Percentiles rank a stretch among this genome's conserved stretches.
Evolutionary conservation across 2,888 invertebrate genomes (phyloP).

Genomic region (Polylopha cassiicola): DNA sequence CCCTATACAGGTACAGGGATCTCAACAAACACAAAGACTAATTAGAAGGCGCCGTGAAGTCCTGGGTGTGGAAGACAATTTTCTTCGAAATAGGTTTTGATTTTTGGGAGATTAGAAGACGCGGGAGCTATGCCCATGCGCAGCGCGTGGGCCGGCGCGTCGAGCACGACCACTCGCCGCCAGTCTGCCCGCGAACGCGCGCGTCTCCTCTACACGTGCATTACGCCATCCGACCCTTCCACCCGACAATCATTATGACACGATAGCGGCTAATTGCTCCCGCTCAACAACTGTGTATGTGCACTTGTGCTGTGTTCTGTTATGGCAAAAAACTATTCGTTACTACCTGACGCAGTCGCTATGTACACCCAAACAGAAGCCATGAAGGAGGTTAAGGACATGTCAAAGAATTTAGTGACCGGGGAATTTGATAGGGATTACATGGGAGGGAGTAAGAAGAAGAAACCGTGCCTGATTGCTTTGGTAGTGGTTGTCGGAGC

Average conservation of each 20-base stretch:
- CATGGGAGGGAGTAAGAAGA: constrained; percentile 44
- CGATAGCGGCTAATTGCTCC: constrained; percentile 49
- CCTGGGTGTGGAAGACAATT: no score
- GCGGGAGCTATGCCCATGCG: constrained; percentile 36
- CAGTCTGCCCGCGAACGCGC: constrained; percentile 29
- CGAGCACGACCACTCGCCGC: constrained; percentile 43
- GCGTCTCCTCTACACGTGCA: constrained; percentile 34
- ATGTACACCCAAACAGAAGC: constrained; percentile 62
- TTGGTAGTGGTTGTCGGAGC: constrained; percentile 40
- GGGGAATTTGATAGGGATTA: constrained; percentile 67
- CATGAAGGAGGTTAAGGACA: constrained; percentile 56
- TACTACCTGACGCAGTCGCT: constrained; percentile 50
- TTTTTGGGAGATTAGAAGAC: constrained; percentile 30
- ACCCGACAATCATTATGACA: constrained; percentile 55
- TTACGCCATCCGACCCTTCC: constrained; percentile 39
- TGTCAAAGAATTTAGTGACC: constrained; percentile 67
- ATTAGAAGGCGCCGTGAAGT: no score
- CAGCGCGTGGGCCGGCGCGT: constrained; percentile 43
- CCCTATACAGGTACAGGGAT: no score
- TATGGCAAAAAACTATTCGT: constrained; percentile 65
- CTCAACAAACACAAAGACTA: no score
- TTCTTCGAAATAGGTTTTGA: constrained; percentile 22
- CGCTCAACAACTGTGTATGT: constrained; percentile 32
- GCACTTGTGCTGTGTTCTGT: constrained; percentile 41
- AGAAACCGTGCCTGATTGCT: constrained; percentile 41